Evolutionary conservation across 1,140 invertebrate species (phyloP).

Genomic region (Coenobita brevimanus): DNA sequence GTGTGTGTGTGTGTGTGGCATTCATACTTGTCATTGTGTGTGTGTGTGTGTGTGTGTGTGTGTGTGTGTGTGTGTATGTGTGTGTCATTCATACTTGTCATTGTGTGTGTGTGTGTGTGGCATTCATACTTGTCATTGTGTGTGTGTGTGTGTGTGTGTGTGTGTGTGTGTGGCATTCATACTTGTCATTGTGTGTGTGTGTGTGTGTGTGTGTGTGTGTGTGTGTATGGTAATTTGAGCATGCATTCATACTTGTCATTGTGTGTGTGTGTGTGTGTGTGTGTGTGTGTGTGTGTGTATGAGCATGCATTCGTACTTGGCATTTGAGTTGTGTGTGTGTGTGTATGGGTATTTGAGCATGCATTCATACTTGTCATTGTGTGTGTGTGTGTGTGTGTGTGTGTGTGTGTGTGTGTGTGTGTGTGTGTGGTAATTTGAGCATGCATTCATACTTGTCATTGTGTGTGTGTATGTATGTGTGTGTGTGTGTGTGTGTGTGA

Average conservation of each 20-base stretch:
- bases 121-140: no score
- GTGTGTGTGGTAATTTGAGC: neutral
- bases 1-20: neutral
- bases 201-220: neutral
- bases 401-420: neutral
- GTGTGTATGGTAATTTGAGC: neutral
- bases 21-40: neutral
- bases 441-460: no score
- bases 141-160: neutral
- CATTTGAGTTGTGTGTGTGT: neutral
- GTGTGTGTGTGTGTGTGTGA: neutral
- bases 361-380: no score
- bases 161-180: neutral
- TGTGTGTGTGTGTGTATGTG: neutral
- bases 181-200: neutral
- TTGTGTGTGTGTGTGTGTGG: conserved; percentile 22
- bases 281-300: neutral
- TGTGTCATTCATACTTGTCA: no score
- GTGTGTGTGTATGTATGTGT: conserved; percentile 16
- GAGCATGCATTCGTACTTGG: neutral
- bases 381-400: conserved; percentile 20
- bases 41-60: neutral
- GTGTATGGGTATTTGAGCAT: neutral
- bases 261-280: conserved; percentile 20
- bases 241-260: no score